These are phyloP conservation scores for Limnephilus lunatus DNA, from an alignment of 2,888 invertebrate genomes.

Conservation along the genomic window DNA sequence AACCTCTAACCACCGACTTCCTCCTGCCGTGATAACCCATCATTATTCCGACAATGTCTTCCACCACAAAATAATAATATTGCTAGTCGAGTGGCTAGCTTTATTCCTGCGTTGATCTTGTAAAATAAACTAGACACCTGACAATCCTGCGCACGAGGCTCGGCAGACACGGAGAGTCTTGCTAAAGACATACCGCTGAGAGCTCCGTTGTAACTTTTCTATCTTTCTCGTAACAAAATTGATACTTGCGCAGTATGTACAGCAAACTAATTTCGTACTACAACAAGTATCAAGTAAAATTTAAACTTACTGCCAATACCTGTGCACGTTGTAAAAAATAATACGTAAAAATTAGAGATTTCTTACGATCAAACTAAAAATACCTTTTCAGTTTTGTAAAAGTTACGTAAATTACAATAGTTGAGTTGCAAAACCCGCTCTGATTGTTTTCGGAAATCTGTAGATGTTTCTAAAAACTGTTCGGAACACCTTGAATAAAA, in stretches of 20 bases:
- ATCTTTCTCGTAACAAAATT: not conserved
- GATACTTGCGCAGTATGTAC: not conserved
- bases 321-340: no score
- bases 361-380: no score
- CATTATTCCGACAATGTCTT: not conserved
- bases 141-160: not conserved
- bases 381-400: no score
- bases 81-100: not conserved
- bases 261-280: no score
- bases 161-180: not conserved
- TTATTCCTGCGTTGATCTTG: not conserved
- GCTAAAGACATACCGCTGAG: not conserved
- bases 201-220: not conserved
- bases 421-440: no score
- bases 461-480: no score
- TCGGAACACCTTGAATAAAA: no score
- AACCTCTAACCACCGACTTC: not conserved
- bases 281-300: no score
- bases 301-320: no score
- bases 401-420: no score
- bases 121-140: not conserved
- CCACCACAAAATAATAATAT: slow-evolving; percentile 9
- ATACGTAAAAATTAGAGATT: no score
- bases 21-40: slow-evolving; percentile 19
- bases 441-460: no score